phyloP scores from a whole-genome alignment of 2,113 vertebrate species.

The Phyllostomus hastatus region DNA sequence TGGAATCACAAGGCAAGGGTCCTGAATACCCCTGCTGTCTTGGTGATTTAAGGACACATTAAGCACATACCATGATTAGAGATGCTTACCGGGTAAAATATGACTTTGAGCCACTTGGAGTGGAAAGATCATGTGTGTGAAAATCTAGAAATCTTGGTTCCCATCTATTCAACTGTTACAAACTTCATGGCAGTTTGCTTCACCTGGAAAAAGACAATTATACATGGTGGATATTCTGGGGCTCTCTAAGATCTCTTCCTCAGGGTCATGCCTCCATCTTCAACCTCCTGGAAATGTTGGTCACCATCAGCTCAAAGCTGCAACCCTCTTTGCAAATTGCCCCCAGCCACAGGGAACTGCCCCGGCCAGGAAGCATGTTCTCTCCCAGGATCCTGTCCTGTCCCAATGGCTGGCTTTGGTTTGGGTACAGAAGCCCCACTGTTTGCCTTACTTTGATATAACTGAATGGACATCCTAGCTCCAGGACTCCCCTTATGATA shows the following conservation, averaged over 20 bases:
- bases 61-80: neutral
- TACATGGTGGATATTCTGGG: neutral
- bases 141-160: neutral
- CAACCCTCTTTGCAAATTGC: neutral
- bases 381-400: no score
- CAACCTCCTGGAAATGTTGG: neutral
- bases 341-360: neutral
- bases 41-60: neutral
- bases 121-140: neutral
- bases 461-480: neutral
- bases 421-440: neutral
- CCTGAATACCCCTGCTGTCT: neutral
- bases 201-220: neutral
- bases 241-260: neutral
- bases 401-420: neutral
- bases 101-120: neutral
- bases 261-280: fast-evolving
- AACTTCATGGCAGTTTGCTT: neutral
- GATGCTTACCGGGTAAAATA: neutral
- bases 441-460: neutral
- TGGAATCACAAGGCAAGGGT: neutral
- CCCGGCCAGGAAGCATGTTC: fast-evolving
- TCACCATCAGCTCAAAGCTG: neutral
- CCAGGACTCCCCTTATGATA: neutral
- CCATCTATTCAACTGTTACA: neutral